These are phyloP conservation scores for Lates calcarifer DNA, from an alignment of 2,113 vertebrate species.

Conservation along the genomic window DNA sequence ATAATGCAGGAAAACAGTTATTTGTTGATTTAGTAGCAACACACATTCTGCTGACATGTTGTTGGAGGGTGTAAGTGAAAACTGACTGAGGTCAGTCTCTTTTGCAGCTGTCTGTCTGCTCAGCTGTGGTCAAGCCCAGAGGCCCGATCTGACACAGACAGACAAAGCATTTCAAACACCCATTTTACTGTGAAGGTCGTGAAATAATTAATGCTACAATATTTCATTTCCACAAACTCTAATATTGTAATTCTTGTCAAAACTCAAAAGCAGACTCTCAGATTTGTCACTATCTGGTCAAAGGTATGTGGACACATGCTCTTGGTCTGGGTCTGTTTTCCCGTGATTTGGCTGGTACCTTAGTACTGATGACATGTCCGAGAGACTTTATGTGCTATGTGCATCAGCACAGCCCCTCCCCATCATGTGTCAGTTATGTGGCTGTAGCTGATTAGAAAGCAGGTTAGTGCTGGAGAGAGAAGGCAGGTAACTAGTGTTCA, in stretches of 20 bases:
- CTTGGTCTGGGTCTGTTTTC: no score
- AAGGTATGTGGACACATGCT: no score
- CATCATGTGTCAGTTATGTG: no score
- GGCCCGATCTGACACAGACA: conserved; percentile 29
- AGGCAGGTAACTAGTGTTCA: no score
- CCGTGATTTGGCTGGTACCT: no score
- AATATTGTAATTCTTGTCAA: background rate
- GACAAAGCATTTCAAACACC: background rate
- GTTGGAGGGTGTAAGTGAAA: background rate
- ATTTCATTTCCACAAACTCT: background rate
- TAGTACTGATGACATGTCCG: no score
- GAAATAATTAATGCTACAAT: background rate
- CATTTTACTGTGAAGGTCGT: background rate
- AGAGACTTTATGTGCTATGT: no score
- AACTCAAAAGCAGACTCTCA: background rate
- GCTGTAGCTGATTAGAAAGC: no score
- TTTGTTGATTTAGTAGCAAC: background rate
- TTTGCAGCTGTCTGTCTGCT: conserved; percentile 85
- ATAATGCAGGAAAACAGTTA: background rate
- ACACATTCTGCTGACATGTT: background rate
- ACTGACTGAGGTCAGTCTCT: conserved; percentile 60
- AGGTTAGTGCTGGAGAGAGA: no score
- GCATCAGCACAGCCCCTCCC: no score
- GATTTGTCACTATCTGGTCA: no score
- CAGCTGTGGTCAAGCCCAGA: conserved; percentile 83